Percentiles rank a stretch among this genome's conserved stretches.
Conservation (phyloP, 1,140 invertebrate genomes). For the Mactra quadrangularis region DNA sequence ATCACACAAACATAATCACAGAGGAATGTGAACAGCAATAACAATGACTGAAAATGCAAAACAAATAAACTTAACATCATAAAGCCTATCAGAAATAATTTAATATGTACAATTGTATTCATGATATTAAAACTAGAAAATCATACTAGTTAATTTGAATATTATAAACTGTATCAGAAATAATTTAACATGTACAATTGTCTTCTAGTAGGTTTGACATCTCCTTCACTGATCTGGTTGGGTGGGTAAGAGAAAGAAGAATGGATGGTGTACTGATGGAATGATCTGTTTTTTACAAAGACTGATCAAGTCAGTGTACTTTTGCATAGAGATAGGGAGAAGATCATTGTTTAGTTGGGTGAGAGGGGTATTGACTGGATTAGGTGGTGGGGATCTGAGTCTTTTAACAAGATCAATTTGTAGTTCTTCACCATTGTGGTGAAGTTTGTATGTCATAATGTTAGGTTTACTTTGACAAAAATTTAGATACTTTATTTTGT, state of each 20-base stretch:
- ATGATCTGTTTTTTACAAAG: conserved; percentile 10
- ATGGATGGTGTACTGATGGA: conserved; percentile 21
- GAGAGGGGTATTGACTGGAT: background rate
- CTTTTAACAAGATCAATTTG: background rate
- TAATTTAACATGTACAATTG: no score
- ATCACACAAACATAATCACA: no score
- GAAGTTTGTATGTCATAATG: background rate
- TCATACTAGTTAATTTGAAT: no score
- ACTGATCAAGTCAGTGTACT: background rate
- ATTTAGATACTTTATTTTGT: background rate
- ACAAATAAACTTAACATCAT: no score
- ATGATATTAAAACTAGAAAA: no score
- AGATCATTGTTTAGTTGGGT: background rate
- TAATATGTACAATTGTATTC: no score
- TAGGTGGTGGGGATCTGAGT: background rate
- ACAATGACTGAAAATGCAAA: no score
- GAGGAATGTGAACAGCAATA: no score
- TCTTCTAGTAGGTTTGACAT: no score
- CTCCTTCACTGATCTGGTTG: background rate
- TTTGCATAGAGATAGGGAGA: background rate
- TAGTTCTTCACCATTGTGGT: background rate
- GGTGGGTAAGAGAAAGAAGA: conserved; percentile 14
- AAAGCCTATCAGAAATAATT: no score
- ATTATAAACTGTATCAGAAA: no score
- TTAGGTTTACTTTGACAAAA: background rate